These are phyloP conservation scores for Rhinopomastus cyanomelas DNA, from an alignment of 2,113 vertebrate genomes.

Conservation along the genomic window DNA sequence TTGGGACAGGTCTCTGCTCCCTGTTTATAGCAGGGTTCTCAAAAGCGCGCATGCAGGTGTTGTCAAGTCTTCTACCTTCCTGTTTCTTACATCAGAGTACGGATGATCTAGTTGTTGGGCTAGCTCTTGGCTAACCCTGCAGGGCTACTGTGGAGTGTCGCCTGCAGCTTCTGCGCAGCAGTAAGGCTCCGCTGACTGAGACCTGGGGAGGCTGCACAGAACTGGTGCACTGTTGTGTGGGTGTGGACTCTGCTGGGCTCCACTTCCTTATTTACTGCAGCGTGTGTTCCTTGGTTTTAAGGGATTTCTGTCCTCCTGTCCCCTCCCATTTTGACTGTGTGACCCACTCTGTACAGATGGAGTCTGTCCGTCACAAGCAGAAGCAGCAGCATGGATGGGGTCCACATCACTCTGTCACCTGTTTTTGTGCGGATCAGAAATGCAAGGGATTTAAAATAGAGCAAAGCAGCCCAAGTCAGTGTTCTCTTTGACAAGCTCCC, in stretches of 20 bases:
- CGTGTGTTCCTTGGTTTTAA: background rate
- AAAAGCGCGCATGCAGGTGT: background rate
- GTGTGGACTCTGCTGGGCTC: background rate
- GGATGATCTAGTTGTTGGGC: background rate
- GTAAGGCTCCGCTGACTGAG: background rate
- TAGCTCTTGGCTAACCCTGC: background rate
- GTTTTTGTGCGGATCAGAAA: background rate
- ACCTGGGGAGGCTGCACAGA: background rate
- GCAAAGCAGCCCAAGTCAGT: background rate
- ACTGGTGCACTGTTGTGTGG: background rate
- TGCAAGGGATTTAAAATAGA: background rate
- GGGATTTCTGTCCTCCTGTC: background rate
- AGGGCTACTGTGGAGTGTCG: background rate
- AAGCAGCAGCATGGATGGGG: background rate
- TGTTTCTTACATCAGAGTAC: background rate
- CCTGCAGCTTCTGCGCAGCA: background rate
- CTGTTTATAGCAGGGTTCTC: background rate
- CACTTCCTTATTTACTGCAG: background rate
- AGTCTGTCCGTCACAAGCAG: background rate
- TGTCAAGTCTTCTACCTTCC: background rate
- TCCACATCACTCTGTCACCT: background rate
- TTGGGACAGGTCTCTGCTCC: background rate
- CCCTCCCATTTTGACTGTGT: background rate
- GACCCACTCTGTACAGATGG: accelerated
- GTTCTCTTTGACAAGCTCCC: background rate